Evolutionary conservation across 2,113 vertebrate species (phyloP).

Genomic region (Ptilonorhynchus violaceus): DNA sequence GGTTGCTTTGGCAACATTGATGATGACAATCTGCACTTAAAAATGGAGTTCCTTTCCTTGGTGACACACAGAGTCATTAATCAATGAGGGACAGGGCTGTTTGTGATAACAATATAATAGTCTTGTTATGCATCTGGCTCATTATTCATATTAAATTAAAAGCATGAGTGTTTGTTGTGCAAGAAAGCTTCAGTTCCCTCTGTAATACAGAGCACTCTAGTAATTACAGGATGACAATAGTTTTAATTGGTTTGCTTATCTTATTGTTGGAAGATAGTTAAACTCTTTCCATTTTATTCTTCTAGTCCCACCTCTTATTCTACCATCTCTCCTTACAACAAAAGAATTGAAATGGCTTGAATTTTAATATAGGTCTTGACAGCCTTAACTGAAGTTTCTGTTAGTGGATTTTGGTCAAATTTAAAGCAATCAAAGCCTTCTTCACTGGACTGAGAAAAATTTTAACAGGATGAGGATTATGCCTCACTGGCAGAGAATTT

Average conservation of each 20-base stretch:
- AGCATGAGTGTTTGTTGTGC: conserved; percentile 45
- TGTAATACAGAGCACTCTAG: neutral
- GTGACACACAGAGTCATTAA: conserved; percentile 38
- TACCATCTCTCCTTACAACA: neutral
- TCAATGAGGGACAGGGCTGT: neutral
- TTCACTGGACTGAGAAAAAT: neutral
- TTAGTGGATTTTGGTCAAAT: neutral
- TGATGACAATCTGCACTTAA: neutral
- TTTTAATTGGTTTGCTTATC: conserved; percentile 54
- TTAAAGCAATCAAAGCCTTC: conserved; percentile 28
- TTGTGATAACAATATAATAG: conserved; percentile 52
- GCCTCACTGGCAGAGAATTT: neutral
- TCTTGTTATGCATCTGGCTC: conserved; percentile 55
- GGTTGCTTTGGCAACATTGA: neutral
- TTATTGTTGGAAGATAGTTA: conserved; percentile 14
- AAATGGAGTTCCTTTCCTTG: conserved; percentile 53
- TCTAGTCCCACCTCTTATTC: neutral
- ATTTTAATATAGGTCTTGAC: neutral
- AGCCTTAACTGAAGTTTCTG: neutral
- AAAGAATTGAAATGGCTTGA: neutral
- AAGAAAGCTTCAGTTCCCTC: conserved; percentile 15
- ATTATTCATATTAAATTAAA: conserved; percentile 62
- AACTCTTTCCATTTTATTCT: conserved; percentile 1
- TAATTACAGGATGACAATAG: conserved; percentile 46
- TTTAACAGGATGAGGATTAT: neutral